phyloP scores from a whole-genome alignment of 2,797 vertebrate species.

The Triplophysa bombifrons region DNA sequence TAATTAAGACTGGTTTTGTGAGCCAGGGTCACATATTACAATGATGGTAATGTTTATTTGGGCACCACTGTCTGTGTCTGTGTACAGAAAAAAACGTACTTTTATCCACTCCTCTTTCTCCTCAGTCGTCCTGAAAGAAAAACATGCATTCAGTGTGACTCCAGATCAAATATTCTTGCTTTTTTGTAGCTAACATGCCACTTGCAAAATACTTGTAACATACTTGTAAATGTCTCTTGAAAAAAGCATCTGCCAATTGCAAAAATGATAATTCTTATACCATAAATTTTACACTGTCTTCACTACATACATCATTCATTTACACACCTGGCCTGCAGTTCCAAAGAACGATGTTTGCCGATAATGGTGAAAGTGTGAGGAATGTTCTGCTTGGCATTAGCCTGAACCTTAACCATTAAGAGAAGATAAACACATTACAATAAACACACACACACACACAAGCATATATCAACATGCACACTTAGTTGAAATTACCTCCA shows the following conservation, averaged over 20 bases:
- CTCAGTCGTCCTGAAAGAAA: conserved; percentile 85
- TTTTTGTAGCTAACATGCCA: not conserved
- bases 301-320: conserved; percentile 62
- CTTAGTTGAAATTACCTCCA: conserved; percentile 81
- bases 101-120: conserved; percentile 96
- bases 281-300: not conserved
- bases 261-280: not conserved
- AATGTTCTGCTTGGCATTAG: conserved; percentile 85
- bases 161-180: not conserved
- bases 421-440: not conserved
- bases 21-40: not conserved
- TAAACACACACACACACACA: not conserved
- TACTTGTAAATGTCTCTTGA: not conserved
- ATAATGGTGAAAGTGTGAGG: conserved; percentile 86
- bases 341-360: conserved; percentile 89
- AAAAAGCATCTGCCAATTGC: not conserved
- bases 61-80: too few species aligned
- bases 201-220: not conserved
- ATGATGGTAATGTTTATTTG: not conserved
- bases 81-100: conserved; percentile 68
- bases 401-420: conserved; percentile 83
- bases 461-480: not conserved
- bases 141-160: not conserved
- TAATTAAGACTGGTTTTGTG: too few species aligned
- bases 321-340: conserved; percentile 90